Evolutionary conservation across 2,888 invertebrate species (phyloP).

Genomic region (Tetragonisca angustula): DNA sequence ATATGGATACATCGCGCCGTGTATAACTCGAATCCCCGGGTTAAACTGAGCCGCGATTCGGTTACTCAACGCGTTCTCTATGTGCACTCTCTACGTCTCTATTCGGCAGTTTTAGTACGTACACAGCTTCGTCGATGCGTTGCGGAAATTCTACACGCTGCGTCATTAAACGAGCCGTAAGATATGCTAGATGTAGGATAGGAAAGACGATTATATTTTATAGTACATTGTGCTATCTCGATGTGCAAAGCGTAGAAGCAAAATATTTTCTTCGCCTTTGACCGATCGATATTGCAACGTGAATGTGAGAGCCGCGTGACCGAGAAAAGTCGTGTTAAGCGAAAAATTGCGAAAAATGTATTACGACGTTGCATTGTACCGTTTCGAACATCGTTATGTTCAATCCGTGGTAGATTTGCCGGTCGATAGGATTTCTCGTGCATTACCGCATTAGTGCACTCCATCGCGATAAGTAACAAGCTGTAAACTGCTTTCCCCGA

Average conservation of each 20-base stretch:
- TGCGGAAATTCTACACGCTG: not conserved
- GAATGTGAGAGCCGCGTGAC: not conserved
- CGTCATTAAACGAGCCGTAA: slow-evolving; percentile 13
- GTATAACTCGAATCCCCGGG: slow-evolving; percentile 34
- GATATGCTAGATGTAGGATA: no score
- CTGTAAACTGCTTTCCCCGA: slow-evolving; percentile 70
- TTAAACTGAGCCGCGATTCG: slow-evolving; percentile 69
- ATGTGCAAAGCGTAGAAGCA: not conserved
- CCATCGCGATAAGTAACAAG: slow-evolving; percentile 72
- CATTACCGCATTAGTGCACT: slow-evolving; percentile 66
- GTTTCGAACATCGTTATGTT: slow-evolving; percentile 61
- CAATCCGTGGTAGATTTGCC: slow-evolving; percentile 68
- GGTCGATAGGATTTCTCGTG: slow-evolving; percentile 72
- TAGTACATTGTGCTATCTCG: slow-evolving; percentile 7
- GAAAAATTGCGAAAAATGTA: slow-evolving; percentile 35
- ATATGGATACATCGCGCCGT: slow-evolving; percentile 65
- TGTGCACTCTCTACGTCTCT: not conserved
- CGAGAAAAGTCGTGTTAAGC: slow-evolving; percentile 5
- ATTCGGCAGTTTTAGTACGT: slow-evolving; percentile 75
- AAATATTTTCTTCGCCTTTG: slow-evolving; percentile 7
- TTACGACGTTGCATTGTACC: slow-evolving; percentile 42
- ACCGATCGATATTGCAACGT: not conserved
- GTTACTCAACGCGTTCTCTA: slow-evolving; percentile 67
- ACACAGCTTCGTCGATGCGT: slow-evolving; percentile 55
- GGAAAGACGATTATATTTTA: not conserved